phyloP scores from a whole-genome alignment of 1,140 invertebrate genomes.

The Penaeus japonicus region DNA sequence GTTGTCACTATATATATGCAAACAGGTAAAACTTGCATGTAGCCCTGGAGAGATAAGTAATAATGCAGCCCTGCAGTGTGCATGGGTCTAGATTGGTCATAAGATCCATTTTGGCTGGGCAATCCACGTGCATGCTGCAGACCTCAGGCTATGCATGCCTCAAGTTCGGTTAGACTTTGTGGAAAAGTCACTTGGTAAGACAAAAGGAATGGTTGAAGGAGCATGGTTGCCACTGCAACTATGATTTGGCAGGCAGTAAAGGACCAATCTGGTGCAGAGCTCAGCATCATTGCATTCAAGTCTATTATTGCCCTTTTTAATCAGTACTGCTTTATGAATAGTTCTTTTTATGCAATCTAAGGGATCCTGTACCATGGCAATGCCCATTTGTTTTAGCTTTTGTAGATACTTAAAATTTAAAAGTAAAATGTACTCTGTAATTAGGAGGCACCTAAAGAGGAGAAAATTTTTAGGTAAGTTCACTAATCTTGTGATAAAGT shows the following conservation, averaged over 20 bases:
- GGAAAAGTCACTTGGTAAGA: conserved; percentile 48
- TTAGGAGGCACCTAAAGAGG: no score
- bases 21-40: conserved; percentile 46
- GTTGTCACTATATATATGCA: conserved; percentile 50
- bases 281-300: conserved; percentile 29
- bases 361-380: conserved; percentile 11
- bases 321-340: conserved; percentile 24
- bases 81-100: conserved; percentile 43
- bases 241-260: conserved; percentile 17
- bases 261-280: conserved; percentile 21
- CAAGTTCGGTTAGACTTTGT: conserved; percentile 41
- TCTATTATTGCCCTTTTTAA: conserved; percentile 20
- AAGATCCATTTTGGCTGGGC: conserved; percentile 22
- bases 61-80: conserved; percentile 14
- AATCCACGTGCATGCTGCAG: conserved; percentile 25
- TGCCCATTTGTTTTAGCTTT: conserved; percentile 2
- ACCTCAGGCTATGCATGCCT: conserved; percentile 45
- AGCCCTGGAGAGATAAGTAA: not conserved
- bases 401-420: conserved; percentile 8
- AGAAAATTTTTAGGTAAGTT: not conserved
- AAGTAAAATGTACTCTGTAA: not conserved
- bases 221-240: conserved; percentile 25
- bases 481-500: conserved; percentile 11
- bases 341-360: conserved; percentile 10
- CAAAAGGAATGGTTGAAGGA: conserved; percentile 10